Conservation (phyloP, 2,113 vertebrate species). For the Dolichotis patagonum region DNA sequence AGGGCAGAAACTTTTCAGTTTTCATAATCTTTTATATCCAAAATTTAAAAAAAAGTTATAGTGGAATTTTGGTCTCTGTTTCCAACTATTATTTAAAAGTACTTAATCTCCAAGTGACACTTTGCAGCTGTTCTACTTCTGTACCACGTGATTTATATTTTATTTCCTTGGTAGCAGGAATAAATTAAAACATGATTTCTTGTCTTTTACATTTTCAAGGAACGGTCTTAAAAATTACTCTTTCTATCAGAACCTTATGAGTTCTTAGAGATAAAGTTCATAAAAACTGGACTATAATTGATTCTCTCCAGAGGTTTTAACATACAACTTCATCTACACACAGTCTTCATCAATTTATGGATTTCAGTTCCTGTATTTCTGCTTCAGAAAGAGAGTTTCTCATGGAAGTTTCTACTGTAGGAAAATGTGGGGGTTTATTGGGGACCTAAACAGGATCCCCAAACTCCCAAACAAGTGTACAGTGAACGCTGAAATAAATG, state of each 20-base stretch:
- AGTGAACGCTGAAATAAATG: no score
- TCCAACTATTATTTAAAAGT: background rate
- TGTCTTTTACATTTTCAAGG: background rate
- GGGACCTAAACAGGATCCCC: no score
- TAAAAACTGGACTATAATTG: background rate
- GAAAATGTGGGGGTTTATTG: background rate
- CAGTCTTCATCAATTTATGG: background rate
- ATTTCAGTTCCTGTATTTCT: background rate
- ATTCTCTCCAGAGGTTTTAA: background rate
- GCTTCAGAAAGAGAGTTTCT: background rate
- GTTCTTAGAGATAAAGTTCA: background rate
- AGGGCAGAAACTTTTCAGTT: background rate
- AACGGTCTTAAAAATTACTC: background rate
- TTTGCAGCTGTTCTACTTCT: background rate
- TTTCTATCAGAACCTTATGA: background rate
- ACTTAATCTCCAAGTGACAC: background rate
- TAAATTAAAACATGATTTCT: background rate
- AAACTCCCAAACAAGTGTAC: no score
- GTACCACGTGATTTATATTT: background rate
- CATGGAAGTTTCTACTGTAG: background rate
- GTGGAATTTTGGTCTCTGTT: background rate
- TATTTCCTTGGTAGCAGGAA: background rate
- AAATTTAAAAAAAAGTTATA: background rate
- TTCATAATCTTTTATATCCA: background rate
- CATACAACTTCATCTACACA: background rate